A percentile compares a stretch with the other conserved stretches of the same genome.
These are phyloP conservation scores for Plectropomus leopardus DNA, from an alignment of 2,113 vertebrate species.

Conservation along the genomic window DNA sequence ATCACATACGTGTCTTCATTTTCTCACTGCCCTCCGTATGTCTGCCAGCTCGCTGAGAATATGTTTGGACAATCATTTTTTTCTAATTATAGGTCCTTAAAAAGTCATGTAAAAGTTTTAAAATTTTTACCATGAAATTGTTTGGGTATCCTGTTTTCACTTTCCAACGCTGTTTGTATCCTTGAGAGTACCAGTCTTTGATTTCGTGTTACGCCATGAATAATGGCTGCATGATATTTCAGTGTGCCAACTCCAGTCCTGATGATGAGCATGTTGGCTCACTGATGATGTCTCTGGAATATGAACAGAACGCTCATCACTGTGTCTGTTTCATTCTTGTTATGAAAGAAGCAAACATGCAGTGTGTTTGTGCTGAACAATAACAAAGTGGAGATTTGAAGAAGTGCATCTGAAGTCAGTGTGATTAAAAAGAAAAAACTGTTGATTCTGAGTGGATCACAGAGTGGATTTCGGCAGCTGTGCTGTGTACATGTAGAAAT, in stretches of 20 bases:
- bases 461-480: not conserved
- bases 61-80: no score
- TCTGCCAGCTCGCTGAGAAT: no score
- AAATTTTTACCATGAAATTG: no score
- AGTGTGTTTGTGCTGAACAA: not conserved
- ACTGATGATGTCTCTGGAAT: accelerated
- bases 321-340: not conserved
- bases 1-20: no score
- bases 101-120: no score
- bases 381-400: no score
- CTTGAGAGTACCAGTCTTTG: not conserved
- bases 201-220: not conserved
- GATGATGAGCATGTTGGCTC: not conserved
- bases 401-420: not conserved
- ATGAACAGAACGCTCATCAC: not conserved
- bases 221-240: not conserved
- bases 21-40: no score
- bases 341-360: not conserved
- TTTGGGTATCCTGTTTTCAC: no score
- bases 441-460: not conserved
- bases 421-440: not conserved
- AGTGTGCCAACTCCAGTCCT: not conserved
- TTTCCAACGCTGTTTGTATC: not conserved
- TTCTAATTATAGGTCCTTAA: no score
- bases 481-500: not conserved